Percentiles rank a stretch among this genome's conserved stretches.
phyloP scores from a whole-genome alignment of 2,888 invertebrate genomes.

The Emmelina monodactyla region DNA sequence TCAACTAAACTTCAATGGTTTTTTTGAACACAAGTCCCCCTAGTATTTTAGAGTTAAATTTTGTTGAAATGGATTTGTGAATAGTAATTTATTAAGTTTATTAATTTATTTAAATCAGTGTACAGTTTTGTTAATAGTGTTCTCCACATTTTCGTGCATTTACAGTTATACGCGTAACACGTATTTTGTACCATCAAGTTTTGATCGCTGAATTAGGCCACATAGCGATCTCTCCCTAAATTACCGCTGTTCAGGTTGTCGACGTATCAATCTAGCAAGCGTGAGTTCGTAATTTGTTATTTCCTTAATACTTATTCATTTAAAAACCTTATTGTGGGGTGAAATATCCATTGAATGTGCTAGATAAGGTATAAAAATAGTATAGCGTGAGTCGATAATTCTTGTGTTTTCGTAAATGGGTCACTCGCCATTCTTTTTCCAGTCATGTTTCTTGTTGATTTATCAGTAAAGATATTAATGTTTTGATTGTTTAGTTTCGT shows the following conservation, averaged over 20 bases:
- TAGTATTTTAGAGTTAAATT: too few relatives aligned
- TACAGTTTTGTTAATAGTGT: too few relatives aligned
- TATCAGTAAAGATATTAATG: conserved; percentile 22
- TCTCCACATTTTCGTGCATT: too few relatives aligned
- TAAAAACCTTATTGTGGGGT: conserved; percentile 8
- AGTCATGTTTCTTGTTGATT: conserved; percentile 42
- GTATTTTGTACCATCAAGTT: conserved; percentile 66
- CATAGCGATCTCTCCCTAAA: conserved; percentile 69
- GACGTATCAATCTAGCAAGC: conserved; percentile 61
- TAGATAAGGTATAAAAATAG: conserved; percentile 41
- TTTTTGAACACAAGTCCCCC: too few relatives aligned
- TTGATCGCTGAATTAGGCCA: conserved; percentile 66
- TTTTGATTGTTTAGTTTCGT: conserved; percentile 16
- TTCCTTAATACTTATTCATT: conserved; percentile 13
- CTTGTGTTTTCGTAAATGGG: conserved; percentile 65
- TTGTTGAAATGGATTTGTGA: too few relatives aligned
- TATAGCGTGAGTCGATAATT: conserved; percentile 52
- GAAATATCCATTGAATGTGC: conserved; percentile 26
- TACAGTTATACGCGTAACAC: conserved; percentile 66
- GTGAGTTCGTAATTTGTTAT: conserved; percentile 50
- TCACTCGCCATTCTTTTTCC: conserved; percentile 61
- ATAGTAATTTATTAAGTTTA: too few relatives aligned
- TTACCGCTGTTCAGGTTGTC: conserved; percentile 67
- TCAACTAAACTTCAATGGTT: too few relatives aligned
- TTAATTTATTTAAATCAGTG: too few relatives aligned